Conservation (phyloP, 2,113 vertebrate species). For the Oncorhynchus masou region DNA sequence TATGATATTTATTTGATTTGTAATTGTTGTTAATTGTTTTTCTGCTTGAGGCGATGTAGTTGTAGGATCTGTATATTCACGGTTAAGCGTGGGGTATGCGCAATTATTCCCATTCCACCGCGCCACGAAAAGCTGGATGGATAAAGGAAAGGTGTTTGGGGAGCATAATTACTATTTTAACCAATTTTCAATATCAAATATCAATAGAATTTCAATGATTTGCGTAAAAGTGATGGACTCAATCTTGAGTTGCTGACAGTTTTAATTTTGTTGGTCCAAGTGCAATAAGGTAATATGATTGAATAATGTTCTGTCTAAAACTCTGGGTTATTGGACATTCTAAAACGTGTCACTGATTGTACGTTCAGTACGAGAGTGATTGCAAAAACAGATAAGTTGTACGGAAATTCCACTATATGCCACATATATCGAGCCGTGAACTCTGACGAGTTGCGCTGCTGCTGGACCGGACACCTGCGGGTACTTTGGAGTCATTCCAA, state of each 20-base stretch:
- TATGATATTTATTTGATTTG: background rate
- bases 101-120: background rate
- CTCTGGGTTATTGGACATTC: background rate
- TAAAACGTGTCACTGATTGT: background rate
- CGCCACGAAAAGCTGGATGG: background rate
- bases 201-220: background rate
- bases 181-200: background rate
- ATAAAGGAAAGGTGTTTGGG: background rate
- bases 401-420: background rate
- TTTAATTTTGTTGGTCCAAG: background rate
- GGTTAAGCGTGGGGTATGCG: background rate
- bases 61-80: background rate
- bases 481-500: conserved; percentile 49
- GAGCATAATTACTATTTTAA: background rate
- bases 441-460: conserved; percentile 4
- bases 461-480: conserved; percentile 66
- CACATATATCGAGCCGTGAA: background rate
- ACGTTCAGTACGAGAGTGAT: background rate
- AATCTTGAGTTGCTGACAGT: background rate
- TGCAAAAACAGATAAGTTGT: background rate
- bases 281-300: background rate
- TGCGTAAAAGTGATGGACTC: conserved; percentile 42
- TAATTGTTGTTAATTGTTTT: background rate
- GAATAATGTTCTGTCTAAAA: background rate
- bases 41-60: background rate